These are phyloP conservation scores for Falco berigora DNA, from an alignment of 2,797 vertebrate genomes.

Conservation along the genomic window DNA sequence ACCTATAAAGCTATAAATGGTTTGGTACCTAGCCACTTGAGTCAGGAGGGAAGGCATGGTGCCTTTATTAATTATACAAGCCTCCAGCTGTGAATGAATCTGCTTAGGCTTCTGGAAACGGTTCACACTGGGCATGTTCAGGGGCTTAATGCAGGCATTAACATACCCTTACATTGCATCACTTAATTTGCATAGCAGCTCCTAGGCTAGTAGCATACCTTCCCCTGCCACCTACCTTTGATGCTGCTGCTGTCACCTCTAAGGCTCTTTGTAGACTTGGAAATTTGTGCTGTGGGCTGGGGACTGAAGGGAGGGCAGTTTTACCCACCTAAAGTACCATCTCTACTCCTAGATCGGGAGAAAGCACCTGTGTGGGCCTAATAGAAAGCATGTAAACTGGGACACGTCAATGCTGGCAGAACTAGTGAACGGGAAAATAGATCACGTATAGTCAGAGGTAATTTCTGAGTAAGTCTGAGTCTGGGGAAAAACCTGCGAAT, in stretches of 20 bases:
- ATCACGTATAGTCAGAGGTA: neutral
- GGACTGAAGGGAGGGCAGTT: neutral
- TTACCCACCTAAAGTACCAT: neutral
- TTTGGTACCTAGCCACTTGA: slow-evolving; percentile 57
- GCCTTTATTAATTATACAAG: slow-evolving; percentile 62
- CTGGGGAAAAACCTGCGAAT: neutral
- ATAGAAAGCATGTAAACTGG: neutral
- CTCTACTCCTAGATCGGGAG: neutral
- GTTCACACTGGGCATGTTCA: slow-evolving; percentile 54
- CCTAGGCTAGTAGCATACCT: neutral
- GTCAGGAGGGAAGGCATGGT: slow-evolving; percentile 27
- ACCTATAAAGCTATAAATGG: slow-evolving; percentile 57
- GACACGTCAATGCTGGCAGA: neutral
- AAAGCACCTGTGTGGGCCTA: neutral
- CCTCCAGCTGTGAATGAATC: slow-evolving; percentile 59
- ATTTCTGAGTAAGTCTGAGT: neutral
- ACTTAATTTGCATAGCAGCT: slow-evolving; percentile 36
- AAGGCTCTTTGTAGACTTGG: neutral
- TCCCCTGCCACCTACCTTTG: slow-evolving; percentile 7
- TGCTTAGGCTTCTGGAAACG: slow-evolving; percentile 40
- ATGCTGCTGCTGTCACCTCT: neutral
- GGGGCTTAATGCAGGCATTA: slow-evolving; percentile 42
- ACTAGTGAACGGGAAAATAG: neutral
- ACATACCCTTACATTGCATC: slow-evolving; percentile 32
- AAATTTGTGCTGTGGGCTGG: neutral